These are phyloP conservation scores for Phallusia fumigata DNA, from an alignment of 23 tunicate genomes.

Conservation along the genomic window DNA sequence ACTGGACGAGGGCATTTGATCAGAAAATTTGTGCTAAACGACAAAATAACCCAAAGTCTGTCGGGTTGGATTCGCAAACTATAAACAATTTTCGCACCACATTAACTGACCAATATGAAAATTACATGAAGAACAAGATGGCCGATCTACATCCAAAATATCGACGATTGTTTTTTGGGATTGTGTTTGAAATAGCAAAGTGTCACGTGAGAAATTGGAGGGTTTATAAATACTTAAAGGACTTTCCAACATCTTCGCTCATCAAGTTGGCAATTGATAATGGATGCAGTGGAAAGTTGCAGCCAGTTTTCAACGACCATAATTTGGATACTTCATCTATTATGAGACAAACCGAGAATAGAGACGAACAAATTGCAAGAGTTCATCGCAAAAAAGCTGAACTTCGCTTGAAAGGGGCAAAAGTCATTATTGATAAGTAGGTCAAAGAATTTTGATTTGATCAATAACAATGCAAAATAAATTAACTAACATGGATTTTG, in stretches of 20 bases:
- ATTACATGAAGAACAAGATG: background rate
- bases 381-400: background rate
- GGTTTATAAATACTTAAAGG: background rate
- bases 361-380: background rate
- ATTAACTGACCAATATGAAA: background rate
- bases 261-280: background rate
- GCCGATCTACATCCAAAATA: background rate
- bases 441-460: background rate
- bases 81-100: background rate
- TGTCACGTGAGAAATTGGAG: background rate
- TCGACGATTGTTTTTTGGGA: background rate
- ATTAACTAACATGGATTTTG: background rate
- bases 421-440: background rate
- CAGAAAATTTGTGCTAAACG: background rate
- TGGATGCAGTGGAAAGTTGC: conserved; percentile 1
- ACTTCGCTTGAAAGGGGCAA: background rate
- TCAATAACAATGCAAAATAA: too few species aligned
- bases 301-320: background rate
- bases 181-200: background rate
- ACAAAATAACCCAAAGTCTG: background rate
- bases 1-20: background rate
- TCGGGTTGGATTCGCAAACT: background rate
- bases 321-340: background rate
- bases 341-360: background rate
- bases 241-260: background rate